These are phyloP conservation scores for Parascotia fuliginaria DNA, from an alignment of 2,888 invertebrate species.

Conservation along the genomic window DNA sequence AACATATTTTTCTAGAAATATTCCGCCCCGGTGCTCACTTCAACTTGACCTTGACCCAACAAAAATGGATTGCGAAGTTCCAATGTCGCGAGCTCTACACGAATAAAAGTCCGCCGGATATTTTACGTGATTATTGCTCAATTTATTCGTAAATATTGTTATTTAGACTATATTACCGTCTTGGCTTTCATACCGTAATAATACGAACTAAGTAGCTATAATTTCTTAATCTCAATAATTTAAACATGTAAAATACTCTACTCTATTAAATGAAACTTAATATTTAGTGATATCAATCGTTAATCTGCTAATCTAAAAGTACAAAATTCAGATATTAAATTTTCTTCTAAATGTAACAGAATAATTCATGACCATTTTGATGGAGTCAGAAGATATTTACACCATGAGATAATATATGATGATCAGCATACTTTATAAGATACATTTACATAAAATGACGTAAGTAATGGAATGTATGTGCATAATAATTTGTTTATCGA, in stretches of 20 bases:
- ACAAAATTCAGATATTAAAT: slow-evolving; percentile 11
- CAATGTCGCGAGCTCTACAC: slow-evolving; percentile 29
- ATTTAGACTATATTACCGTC: background rate
- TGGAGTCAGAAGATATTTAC: slow-evolving; percentile 7
- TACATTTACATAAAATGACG: background rate
- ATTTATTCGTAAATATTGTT: slow-evolving; percentile 24
- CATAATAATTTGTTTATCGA: background rate
- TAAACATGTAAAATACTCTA: too few species aligned
- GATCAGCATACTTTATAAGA: background rate
- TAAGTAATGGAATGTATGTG: background rate
- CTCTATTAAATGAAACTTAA: too few species aligned
- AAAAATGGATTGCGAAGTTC: slow-evolving; percentile 38
- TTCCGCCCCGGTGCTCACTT: slow-evolving; percentile 37
- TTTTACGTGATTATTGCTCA: slow-evolving; percentile 37
- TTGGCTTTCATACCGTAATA: background rate
- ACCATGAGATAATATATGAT: background rate
- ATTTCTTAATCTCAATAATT: too few species aligned
- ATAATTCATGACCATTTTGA: slow-evolving; percentile 13
- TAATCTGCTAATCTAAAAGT: background rate
- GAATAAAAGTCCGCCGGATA: slow-evolving; percentile 15
- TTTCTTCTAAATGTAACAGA: slow-evolving; percentile 11
- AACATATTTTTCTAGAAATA: slow-evolving; percentile 29
- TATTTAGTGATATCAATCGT: too few species aligned
- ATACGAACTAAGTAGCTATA: background rate
- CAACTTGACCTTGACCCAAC: slow-evolving; percentile 35